Conservation (phyloP, 2,797 vertebrate species). For the Tapera naevia region DNA sequence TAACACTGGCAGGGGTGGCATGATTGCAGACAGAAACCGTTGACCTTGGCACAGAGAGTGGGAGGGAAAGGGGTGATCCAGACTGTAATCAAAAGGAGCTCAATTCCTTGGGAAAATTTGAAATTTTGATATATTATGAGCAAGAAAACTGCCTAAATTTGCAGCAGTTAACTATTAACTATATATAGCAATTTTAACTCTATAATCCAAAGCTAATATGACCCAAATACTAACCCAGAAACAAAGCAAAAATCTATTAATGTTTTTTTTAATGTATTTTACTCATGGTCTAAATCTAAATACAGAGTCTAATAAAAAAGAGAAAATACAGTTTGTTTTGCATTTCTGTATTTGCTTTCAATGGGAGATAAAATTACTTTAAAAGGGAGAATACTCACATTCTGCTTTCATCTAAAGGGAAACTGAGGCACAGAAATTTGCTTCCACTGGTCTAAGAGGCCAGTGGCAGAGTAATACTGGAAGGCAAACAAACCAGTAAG, state of each 20-base stretch:
- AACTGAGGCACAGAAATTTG: neutral
- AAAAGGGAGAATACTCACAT: neutral
- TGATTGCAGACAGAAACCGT: rapidly evolving
- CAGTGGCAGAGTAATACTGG: rapidly evolving
- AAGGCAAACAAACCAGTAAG: neutral
- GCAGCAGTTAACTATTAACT: neutral
- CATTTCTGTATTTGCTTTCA: neutral
- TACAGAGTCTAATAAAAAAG: neutral
- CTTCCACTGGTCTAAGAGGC: rapidly evolving
- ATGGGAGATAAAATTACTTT: rapidly evolving
- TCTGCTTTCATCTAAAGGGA: neutral
- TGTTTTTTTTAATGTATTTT: no score
- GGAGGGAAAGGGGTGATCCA: neutral
- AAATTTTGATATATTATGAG: neutral
- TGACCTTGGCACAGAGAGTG: neutral
- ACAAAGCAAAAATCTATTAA: neutral
- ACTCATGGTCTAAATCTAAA: neutral
- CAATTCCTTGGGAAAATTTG: neutral
- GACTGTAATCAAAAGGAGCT: neutral
- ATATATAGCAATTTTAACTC: neutral
- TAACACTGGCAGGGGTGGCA: neutral
- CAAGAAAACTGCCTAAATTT: neutral
- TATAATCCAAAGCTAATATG: neutral
- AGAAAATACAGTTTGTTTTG: neutral
- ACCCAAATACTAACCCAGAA: neutral